These are phyloP conservation scores for Loripinus fragilis DNA, from an alignment of 2,888 invertebrate species.

Conservation along the genomic window DNA sequence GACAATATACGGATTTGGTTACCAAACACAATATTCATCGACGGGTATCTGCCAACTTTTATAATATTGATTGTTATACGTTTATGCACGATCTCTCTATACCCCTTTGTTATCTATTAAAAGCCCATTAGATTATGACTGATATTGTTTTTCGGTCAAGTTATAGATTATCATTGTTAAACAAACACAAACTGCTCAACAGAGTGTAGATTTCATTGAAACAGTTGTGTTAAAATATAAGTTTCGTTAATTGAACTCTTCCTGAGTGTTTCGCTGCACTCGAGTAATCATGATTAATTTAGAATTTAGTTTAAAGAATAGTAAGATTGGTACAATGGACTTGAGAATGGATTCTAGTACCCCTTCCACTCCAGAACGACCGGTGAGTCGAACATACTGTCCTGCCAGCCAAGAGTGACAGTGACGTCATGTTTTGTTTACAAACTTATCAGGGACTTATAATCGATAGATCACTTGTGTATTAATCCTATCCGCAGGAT, in stretches of 20 bases:
- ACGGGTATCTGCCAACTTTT: background rate
- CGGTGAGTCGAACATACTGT: background rate
- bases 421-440: too few relatives aligned
- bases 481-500: too few relatives aligned
- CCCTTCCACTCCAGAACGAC: background rate
- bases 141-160: slow-evolving; percentile 14
- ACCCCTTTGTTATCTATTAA: background rate
- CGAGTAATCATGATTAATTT: slow-evolving; percentile 10
- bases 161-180: background rate
- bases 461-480: too few relatives aligned
- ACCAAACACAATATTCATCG: too few relatives aligned
- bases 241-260: background rate
- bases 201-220: background rate
- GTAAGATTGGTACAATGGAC: background rate
- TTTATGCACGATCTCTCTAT: background rate
- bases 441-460: too few relatives aligned
- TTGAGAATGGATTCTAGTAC: background rate
- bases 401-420: too few relatives aligned
- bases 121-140: slow-evolving; percentile 2
- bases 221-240: background rate
- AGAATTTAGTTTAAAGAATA: slow-evolving; percentile 14
- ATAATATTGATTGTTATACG: background rate
- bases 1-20: too few relatives aligned
- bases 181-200: background rate
- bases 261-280: slow-evolving; percentile 1